Evolutionary conservation across 2,888 invertebrate genomes (phyloP), one percentile per base, ranked within the genome.

Genomic region (Drepanosiphum platanoidis): DNA sequence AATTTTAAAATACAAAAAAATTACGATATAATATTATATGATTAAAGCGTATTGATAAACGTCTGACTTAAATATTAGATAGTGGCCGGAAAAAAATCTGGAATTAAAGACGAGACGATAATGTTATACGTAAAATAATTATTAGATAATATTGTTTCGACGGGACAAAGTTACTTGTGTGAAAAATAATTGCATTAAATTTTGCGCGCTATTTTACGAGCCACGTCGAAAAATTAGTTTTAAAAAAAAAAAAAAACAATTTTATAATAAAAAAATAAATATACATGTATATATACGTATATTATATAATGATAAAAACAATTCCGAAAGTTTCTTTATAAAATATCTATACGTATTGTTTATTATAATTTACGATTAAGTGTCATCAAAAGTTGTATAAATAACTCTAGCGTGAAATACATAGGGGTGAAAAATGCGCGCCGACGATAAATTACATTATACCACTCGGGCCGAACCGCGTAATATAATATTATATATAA

Each of bases 161-260:
- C 66, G 8, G n/a, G 9, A 68, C 34, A 46, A 68, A 68, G 46
- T 79, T 68, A 68, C 46, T 68, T 46, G 32, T 68, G 68, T 68
- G 79, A 79, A 79, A 68, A 68, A 79, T 79, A 79, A 79, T 79
- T 46, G 66, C 46, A 68, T 79, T 79, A 79, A 68, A 79, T 18
- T n/a, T n/a, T 68, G 46, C 32, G 13, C n/a, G 42, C 42, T 75
- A 58, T 58, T 58, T 75, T 75, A 75, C 58, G 68, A 68, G 78
- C n/a, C 78, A 34, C 30, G n/a, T 3, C 30, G 15, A 78, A 22
- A 78, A 64, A n/a, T n/a, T n/a, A n/a, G n/a, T n/a, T n/a, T n/a
- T 15, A n/a, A 68, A 79, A 68, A 9, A 11, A 68, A 34, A 64
- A 52, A 2, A 18, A 18, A 5, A 52, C 52, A 52, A 52, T 52